Conservation (phyloP, 2,797 vertebrate species). For the Pristis pectinata region DNA sequence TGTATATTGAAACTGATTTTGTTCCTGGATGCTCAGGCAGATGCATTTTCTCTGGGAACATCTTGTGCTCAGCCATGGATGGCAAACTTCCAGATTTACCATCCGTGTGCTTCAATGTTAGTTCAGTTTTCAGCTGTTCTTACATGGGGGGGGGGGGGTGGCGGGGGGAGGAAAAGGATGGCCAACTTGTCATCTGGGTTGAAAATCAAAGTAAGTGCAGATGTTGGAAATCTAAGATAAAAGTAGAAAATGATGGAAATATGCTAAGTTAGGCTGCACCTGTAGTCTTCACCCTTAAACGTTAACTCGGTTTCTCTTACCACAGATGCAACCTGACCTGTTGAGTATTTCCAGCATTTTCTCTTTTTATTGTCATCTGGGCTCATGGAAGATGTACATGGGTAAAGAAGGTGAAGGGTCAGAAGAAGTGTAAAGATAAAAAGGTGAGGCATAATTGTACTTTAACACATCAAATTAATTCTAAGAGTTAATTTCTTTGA, state of each 20-base stretch:
- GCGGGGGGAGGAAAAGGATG: not conserved
- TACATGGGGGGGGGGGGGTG: not conserved
- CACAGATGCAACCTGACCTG: no score
- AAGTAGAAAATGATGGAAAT: no score
- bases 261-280: no score
- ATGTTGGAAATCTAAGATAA: no score
- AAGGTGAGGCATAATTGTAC: not conserved
- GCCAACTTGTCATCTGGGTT: not conserved
- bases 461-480: not conserved
- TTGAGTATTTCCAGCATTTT: no score
- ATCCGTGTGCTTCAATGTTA: not conserved
- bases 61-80: not conserved
- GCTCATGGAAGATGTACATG: not conserved
- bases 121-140: not conserved
- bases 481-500: not conserved
- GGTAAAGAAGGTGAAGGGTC: not conserved
- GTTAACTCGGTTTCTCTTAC: no score
- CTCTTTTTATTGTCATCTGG: not conserved
- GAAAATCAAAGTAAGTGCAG: no score
- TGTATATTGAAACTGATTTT: not conserved
- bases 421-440: not conserved
- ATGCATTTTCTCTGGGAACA: slow-evolving; percentile 8
- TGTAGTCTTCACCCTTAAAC: no score
- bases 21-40: not conserved
- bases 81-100: not conserved